Conservation (phyloP, 64 coral and sea anemone species). For the Stichodactyla helianthus region DNA sequence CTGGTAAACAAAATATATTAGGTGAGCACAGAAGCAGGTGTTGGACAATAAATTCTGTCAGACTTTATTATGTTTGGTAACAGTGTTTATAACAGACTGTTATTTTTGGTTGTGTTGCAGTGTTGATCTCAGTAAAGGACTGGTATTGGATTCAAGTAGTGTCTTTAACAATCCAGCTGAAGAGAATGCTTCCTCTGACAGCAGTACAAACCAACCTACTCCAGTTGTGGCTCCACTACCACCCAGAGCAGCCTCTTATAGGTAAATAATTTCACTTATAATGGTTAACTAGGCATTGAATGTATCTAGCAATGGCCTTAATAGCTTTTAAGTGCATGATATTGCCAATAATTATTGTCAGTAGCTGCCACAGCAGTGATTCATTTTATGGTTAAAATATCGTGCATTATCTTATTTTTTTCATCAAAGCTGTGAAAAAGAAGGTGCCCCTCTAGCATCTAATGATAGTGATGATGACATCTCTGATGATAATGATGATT, state of each 20-base stretch:
- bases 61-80: too few species aligned
- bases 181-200: constrained; percentile 1
- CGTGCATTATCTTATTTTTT: too few species aligned
- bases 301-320: too few species aligned
- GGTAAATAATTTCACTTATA: background rate
- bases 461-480: constrained; percentile 88
- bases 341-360: too few species aligned
- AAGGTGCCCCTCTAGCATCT: constrained; percentile 57
- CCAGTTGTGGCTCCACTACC: background rate
- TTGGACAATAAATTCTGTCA: too few species aligned
- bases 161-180: constrained; percentile 30
- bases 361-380: too few species aligned
- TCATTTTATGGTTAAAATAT: too few species aligned
- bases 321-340: too few species aligned
- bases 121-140: constrained; percentile 27
- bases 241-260: constrained; percentile 9
- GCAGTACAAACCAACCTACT: background rate
- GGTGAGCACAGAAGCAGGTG: too few species aligned
- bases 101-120: constrained; percentile 5
- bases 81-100: too few species aligned
- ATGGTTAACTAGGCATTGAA: too few species aligned
- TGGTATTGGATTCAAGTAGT: constrained; percentile 40
- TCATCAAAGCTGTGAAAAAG: background rate
- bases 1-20: too few species aligned
- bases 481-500: constrained; percentile 55